phyloP scores from a whole-genome alignment of 2,113 vertebrate species.

The Bubalus kerabau region DNA sequence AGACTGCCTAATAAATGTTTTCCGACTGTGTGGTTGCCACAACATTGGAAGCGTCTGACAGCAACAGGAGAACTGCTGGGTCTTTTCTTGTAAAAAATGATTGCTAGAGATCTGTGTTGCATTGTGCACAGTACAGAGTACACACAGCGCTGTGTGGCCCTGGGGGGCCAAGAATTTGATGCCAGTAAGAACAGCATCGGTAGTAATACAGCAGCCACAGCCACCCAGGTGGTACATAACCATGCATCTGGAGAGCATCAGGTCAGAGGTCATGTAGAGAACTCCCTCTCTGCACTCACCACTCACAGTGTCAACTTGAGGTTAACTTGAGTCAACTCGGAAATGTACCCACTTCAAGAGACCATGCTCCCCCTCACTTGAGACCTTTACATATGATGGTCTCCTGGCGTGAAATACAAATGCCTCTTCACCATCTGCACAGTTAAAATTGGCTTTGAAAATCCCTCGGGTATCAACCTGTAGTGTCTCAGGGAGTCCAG shows the following conservation, averaged over 20 bases:
- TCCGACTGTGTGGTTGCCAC: background rate
- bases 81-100: background rate
- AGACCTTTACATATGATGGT: background rate
- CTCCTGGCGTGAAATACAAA: background rate
- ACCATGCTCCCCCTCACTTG: background rate
- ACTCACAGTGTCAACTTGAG: background rate
- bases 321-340: background rate
- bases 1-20: background rate
- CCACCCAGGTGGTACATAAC: background rate
- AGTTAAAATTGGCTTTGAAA: background rate
- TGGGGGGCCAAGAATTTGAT: background rate
- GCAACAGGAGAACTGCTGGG: background rate
- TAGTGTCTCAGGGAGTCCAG: background rate
- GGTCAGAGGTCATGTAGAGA: rapidly evolving
- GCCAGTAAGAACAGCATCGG: background rate
- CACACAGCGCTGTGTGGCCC: no score
- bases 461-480: background rate
- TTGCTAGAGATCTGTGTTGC: background rate
- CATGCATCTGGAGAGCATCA: rapidly evolving
- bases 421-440: background rate
- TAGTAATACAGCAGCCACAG: background rate
- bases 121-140: background rate
- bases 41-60: background rate
- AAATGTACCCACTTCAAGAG: background rate
- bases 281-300: background rate